phyloP scores from a whole-genome alignment of 2,797 vertebrate genomes.

The Bradypodion ventrale region DNA sequence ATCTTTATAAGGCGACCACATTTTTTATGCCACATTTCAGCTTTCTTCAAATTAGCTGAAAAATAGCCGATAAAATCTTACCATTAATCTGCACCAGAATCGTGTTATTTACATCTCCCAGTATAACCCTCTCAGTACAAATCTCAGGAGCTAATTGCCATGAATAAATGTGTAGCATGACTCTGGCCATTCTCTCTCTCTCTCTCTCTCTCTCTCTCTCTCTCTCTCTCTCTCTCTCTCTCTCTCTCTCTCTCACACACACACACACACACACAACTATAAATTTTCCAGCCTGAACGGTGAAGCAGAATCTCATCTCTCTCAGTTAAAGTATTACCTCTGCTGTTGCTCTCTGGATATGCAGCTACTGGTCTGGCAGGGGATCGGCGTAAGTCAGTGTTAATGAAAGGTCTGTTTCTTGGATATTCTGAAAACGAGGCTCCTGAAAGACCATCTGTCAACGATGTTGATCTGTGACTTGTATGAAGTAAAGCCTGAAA shows the following conservation, averaged over 20 bases:
- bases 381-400: conserved; percentile 71
- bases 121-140: no score
- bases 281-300: not conserved
- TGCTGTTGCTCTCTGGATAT: conserved; percentile 91
- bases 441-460: conserved; percentile 77
- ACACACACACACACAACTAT: no score
- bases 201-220: no score
- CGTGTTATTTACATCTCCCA: no score
- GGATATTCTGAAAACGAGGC: conserved; percentile 86
- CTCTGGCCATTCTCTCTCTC: no score
- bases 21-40: not conserved
- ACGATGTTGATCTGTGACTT: conserved; percentile 54
- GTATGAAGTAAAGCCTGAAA: conserved; percentile 64
- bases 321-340: conserved; percentile 76
- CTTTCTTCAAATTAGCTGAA: not conserved
- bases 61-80: not conserved
- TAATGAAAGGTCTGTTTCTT: conserved; percentile 82
- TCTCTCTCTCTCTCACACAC: no score
- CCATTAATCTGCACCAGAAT: not conserved
- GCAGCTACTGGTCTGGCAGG: conserved; percentile 78
- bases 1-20: not conserved
- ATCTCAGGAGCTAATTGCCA: no score
- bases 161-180: not conserved
- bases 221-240: no score
- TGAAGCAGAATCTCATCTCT: not conserved